phyloP scores from a whole-genome alignment of 2,888 invertebrate genomes.

The Sesamia inferens region DNA sequence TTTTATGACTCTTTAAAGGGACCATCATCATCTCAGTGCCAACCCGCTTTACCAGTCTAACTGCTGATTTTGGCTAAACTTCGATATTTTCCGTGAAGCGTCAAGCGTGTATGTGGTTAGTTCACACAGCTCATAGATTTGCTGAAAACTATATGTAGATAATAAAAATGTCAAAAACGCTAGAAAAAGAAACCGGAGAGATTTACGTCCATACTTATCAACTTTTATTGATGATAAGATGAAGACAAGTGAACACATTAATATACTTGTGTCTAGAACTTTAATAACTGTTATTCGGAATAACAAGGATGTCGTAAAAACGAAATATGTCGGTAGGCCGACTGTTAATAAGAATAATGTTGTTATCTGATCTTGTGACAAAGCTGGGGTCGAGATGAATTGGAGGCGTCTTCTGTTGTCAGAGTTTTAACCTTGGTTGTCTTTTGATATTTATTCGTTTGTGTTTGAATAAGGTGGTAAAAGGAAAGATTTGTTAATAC shows the following conservation, averaged over 20 bases:
- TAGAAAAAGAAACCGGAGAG: neutral
- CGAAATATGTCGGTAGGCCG: conserved; percentile 45
- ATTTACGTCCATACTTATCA: neutral
- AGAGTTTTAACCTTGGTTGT: conserved; percentile 26
- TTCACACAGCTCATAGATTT: neutral
- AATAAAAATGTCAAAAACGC: neutral
- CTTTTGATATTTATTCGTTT: conserved; percentile 19
- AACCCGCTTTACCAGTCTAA: too few species aligned
- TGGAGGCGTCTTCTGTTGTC: conserved; percentile 16
- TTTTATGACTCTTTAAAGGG: too few species aligned
- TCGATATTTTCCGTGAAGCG: too few species aligned
- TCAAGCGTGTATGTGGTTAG: too few species aligned
- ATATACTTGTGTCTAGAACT: conserved; percentile 10
- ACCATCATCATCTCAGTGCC: too few species aligned
- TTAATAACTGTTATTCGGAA: conserved; percentile 30
- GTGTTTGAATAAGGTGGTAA: neutral
- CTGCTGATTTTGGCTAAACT: too few species aligned
- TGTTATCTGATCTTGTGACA: conserved; percentile 51
- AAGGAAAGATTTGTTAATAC: too few species aligned
- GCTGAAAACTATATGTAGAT: neutral
- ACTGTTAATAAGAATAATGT: conserved; percentile 41
- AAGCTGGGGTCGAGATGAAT: conserved; percentile 29
- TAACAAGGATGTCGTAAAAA: conserved; percentile 57
- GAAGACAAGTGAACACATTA: conserved; percentile 1
- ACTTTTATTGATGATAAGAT: conserved; percentile 8